Percentiles rank a stretch among this genome's conserved stretches.
Evolutionary conservation across 2,888 invertebrate species (phyloP).

Genomic region (Drosophila fungiperda): DNA sequence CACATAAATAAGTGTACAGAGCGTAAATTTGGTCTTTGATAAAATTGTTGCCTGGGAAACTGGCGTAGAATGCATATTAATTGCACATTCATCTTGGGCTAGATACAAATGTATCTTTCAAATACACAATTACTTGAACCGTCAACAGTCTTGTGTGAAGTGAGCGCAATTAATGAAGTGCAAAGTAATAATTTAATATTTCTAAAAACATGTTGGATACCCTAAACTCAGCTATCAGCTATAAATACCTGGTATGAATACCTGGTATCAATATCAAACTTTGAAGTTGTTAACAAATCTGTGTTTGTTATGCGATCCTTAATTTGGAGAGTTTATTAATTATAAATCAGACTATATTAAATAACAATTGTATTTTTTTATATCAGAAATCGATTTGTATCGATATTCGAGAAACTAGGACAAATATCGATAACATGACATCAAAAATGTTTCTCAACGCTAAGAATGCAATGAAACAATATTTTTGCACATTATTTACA

Average conservation of each 20-base stretch:
- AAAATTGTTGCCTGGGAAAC: constrained; percentile 33
- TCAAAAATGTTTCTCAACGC: not conserved
- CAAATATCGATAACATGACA: not conserved
- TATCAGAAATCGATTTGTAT: not conserved
- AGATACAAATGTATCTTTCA: constrained; percentile 10
- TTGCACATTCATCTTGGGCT: constrained; percentile 12
- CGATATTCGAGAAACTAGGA: not conserved
- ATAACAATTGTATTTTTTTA: not conserved
- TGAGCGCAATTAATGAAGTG: not conserved
- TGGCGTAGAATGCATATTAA: constrained; percentile 43
- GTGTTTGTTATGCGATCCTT: not conserved
- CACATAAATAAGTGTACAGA: constrained; percentile 6
- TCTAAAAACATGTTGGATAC: not conserved
- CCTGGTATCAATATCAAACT: not conserved
- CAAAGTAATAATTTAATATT: not conserved
- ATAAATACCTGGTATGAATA: not conserved
- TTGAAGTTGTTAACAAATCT: not conserved
- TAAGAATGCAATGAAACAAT: not conserved
- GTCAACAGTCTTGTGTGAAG: not conserved
- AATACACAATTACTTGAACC: constrained; percentile 40
- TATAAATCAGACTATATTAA: not conserved
- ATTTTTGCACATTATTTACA: not conserved
- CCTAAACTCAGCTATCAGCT: no score
- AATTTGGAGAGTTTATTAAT: not conserved
- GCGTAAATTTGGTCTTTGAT: constrained; percentile 43